phyloP scores from a whole-genome alignment of 2,797 vertebrate species.

The Microtus californicus region DNA sequence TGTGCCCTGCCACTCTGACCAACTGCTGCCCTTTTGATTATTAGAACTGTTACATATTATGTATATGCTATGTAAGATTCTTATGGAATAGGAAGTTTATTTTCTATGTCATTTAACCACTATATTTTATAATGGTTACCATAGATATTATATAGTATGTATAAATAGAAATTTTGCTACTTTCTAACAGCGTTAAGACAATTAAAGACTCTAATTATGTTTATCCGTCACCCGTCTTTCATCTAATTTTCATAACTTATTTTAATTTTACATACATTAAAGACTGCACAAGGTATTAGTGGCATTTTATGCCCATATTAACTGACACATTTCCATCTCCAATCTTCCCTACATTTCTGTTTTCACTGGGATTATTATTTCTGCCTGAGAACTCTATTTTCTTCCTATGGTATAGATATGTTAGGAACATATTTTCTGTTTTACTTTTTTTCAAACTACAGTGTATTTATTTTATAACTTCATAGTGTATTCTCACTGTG shows the following conservation, averaged over 20 bases:
- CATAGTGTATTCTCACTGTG: background rate
- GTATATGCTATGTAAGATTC: background rate
- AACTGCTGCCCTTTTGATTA: background rate
- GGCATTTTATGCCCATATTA: background rate
- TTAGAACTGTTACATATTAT: background rate
- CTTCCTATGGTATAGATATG: background rate
- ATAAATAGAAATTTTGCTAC: background rate
- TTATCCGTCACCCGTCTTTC: background rate
- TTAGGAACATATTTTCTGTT: background rate
- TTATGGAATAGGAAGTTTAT: background rate
- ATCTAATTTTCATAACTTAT: background rate
- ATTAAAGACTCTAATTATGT: background rate
- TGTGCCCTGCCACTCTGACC: background rate
- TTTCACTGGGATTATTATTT: background rate
- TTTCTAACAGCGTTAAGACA: background rate
- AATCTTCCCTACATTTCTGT: too few species aligned
- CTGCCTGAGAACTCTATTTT: background rate
- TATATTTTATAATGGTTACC: background rate
- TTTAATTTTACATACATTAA: background rate
- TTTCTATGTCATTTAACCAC: background rate
- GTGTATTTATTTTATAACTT: background rate
- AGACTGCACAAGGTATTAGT: background rate
- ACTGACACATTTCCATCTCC: background rate
- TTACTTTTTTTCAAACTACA: background rate
- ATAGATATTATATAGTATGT: background rate